Percentiles rank a stretch among this genome's conserved stretches.
Conservation (phyloP, 2,113 vertebrate species). For the Chelonoidis abingdonii region DNA sequence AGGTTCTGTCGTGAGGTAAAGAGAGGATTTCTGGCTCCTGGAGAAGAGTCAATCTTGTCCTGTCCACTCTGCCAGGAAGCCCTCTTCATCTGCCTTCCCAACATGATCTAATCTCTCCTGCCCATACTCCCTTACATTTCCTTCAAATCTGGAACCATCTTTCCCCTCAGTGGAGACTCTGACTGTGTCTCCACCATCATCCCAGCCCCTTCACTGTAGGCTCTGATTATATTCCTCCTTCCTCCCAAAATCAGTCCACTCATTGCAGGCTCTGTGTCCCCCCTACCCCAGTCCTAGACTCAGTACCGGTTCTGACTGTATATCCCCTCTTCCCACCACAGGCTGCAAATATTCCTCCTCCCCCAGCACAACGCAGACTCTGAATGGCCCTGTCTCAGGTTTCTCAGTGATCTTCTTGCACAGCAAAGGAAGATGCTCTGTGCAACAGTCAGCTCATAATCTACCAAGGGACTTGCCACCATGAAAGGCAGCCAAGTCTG, state of each 20-base stretch:
- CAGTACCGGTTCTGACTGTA: neutral
- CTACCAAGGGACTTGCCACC: neutral
- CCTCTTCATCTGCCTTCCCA: neutral
- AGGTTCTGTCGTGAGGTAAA: neutral
- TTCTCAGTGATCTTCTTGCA: neutral
- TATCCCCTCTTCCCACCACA: neutral
- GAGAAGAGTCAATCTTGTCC: neutral
- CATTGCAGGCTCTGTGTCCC: neutral
- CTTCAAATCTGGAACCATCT: neutral
- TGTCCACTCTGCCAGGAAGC: neutral
- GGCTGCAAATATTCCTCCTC: neutral
- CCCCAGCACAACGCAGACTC: accelerated
- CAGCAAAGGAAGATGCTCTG: neutral
- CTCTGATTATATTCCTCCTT: neutral
- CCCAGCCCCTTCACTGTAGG: neutral
- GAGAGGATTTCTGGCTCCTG: neutral
- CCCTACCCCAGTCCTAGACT: accelerated
- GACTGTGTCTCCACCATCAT: neutral
- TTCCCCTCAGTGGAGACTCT: neutral
- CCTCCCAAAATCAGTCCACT: neutral
- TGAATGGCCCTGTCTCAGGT: neutral
- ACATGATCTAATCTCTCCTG: neutral
- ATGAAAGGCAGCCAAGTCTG: neutral
- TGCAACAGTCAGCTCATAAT: accelerated
- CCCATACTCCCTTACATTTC: neutral